phyloP scores from a whole-genome alignment of 2,113 vertebrate genomes.

The Oxyruncus cristatus region DNA sequence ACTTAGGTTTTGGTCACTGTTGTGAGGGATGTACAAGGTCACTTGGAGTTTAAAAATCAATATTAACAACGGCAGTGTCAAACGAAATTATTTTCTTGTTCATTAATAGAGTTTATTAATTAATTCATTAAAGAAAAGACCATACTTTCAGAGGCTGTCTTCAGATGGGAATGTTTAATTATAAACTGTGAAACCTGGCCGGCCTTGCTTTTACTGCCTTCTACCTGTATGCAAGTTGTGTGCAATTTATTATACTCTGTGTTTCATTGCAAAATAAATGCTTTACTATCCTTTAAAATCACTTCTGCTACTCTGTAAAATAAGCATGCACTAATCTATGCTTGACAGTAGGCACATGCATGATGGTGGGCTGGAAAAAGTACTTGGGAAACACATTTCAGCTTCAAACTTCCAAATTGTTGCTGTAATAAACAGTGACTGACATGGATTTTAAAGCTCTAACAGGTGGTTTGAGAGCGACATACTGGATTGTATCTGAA shows the following conservation, averaged over 20 bases:
- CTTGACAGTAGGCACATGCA: neutral
- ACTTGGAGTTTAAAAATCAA: neutral
- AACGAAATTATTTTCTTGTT: neutral
- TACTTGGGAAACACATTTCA: neutral
- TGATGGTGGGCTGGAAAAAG: neutral
- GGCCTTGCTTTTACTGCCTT: neutral
- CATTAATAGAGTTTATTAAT: neutral
- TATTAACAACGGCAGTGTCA: neutral
- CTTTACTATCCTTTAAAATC: neutral
- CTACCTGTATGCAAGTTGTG: neutral
- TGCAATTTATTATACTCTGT: neutral
- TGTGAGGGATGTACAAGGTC: neutral
- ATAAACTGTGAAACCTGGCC: neutral
- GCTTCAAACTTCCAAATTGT: neutral
- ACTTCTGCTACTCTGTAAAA: neutral
- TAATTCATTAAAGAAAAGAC: neutral
- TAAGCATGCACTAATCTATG: neutral
- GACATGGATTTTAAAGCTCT: neutral
- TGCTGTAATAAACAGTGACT: neutral
- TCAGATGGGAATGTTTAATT: neutral
- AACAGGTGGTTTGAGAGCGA: neutral
- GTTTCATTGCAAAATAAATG: neutral
- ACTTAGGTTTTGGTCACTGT: neutral
- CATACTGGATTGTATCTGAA: neutral
- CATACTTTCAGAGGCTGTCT: neutral